Evolutionary conservation across 2,888 invertebrate genomes (phyloP), one percentile per base, ranked within the genome.

Genomic region (Drosophila fungiperda): DNA sequence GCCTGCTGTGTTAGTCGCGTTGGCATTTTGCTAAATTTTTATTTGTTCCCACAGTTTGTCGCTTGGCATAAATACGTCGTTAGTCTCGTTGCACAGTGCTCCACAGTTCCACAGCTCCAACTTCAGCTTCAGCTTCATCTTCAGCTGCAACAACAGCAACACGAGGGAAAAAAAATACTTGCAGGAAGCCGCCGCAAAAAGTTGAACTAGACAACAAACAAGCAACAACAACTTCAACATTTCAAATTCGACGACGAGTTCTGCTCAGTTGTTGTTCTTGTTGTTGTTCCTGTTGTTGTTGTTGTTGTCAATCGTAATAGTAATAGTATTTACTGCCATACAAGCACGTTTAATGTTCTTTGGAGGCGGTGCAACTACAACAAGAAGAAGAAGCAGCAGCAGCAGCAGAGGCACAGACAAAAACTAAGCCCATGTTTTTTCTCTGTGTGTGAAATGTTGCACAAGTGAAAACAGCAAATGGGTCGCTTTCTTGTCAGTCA

Each of bases 1-100:
- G 8, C 23, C 33, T 45, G 45, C 15, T 40, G 57, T 40, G 48
- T 32, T 52, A 23, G 74, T 74, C 58, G 73, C 70, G 36, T 73
- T 80, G 80, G 80, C 85, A 85, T 83, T 86, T 80, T 68, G 82
- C 87, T 85, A 86, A 86, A 87, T 83, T 86, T 85, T 83, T 80
- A 86, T 86, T 86, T 87, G 87, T 87, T 87, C 87, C 87, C 87
- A 87, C 87, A 87, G 87, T 87, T 87, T 87, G 87, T 87, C 87
- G 88, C 76, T 87, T 83, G 87, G 87, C 87, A 87, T 87, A 87
- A 87, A 87, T 88, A 87, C 87, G 68, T 87, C 88, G 87, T 87
- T 88, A 87, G 82, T 72, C 74, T 32, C 68, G 63, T 59, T 59
- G 38, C 58, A 45, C 57, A 64, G 69, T 72, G 73, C 42, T 49